These are phyloP conservation scores for Onychostoma macrolepis DNA, from an alignment of 2,113 vertebrate species.

Conservation along the genomic window DNA sequence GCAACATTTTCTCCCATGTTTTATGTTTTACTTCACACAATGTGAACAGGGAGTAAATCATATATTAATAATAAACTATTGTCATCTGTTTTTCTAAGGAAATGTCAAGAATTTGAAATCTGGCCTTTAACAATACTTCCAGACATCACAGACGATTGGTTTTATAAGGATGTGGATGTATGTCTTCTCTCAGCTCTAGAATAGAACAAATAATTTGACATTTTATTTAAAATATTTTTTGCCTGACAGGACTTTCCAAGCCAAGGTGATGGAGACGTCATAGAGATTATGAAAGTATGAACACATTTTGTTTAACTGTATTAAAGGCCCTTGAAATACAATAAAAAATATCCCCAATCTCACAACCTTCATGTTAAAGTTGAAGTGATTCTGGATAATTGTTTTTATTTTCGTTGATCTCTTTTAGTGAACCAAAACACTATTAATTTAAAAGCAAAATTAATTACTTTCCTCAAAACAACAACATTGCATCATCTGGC, in stretches of 20 bases:
- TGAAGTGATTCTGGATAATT: not conserved
- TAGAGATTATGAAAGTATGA: not conserved
- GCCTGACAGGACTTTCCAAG: no score
- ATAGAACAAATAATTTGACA: no score
- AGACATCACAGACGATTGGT: no score
- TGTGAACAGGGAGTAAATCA: not conserved
- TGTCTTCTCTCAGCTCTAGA: no score
- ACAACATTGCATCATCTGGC: no score
- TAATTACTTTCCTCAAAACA: no score
- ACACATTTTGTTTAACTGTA: not conserved
- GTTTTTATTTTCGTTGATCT: not conserved
- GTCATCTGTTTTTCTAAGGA: not conserved
- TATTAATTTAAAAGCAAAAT: not conserved
- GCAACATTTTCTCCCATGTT: not conserved
- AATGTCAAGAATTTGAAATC: not conserved
- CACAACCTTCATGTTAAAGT: not conserved
- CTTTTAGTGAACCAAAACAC: not conserved
- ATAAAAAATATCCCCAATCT: not conserved
- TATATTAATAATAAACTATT: not conserved
- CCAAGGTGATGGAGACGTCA: no score
- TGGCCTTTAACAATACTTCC: no score
- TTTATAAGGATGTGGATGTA: no score
- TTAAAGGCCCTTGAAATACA: not conserved
- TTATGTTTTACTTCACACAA: not conserved
- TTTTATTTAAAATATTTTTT: no score